Evolutionary conservation across 2,797 vertebrate genomes (phyloP), one percentile per base, ranked within the genome.

Genomic region (Pachyuromys duprasi): DNA sequence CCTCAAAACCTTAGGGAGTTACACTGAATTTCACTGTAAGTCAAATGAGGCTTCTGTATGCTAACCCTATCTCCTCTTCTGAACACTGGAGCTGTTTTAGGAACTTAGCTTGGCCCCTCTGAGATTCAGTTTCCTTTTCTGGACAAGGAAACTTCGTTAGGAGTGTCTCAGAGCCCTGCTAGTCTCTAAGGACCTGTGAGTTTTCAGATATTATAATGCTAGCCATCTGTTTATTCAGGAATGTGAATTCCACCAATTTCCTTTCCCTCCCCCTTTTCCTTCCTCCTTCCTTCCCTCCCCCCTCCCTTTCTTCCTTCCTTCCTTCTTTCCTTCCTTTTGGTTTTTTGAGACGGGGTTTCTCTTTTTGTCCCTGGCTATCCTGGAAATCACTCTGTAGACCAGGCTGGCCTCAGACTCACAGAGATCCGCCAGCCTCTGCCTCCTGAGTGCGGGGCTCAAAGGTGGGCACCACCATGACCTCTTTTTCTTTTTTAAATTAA

Each of bases 171-270:
- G 55, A 92, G 72, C 13, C 1, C 53, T 60, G 53, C 70, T 84
- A 57, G 26, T 53, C 75, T 81, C 65, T 18, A 33, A 90, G 95
- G 65, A 24, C 15, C 28, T 95, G 17, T 80, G 78, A 86, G 60
- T 90, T 57, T 88, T 57, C 91, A 76, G 24, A 70, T 72, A 75
- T 86, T 80, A 53, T 31, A 87, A 76, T 89, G 36, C 79, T 92
- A 62, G 33, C 90, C 55, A 63, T 55, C 42, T 20, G 22, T 91
- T 83, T 63, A 45, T 14, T 93, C 26, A 39, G 79, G 82, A 83
- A 84, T 82, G 11, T 79, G 53, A 80, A 76, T 90, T 88, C 22
- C 18, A 28, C 22, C 70, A 28, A 45, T 86, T 87, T 74, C 18
- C 53, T 17, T n/a, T 57, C 39, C 45, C 5, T 86, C 36, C 45